These are phyloP conservation scores for Eremophila alpestris DNA, from an alignment of 2,797 vertebrate species.

Conservation along the genomic window DNA sequence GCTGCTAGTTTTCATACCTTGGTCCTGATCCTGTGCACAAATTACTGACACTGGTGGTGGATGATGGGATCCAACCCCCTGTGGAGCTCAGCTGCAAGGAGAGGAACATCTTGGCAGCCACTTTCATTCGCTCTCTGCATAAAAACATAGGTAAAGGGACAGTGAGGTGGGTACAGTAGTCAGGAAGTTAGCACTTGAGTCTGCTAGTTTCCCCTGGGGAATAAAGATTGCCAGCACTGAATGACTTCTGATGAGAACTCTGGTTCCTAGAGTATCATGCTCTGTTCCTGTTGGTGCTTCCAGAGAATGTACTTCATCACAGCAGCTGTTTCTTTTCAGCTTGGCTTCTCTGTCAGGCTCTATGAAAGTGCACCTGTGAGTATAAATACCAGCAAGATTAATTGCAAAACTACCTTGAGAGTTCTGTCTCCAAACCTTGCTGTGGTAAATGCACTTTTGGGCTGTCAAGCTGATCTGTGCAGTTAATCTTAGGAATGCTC, in stretches of 20 bases:
- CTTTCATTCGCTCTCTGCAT: conserved; percentile 97
- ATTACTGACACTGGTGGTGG: conserved; percentile 93
- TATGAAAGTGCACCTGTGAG: not conserved
- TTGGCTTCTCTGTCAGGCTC: not conserved
- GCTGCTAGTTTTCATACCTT: conserved; percentile 91
- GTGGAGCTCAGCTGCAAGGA: conserved; percentile 99
- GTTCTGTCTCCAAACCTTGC: not conserved
- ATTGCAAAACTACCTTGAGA: not conserved
- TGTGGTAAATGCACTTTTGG: not conserved
- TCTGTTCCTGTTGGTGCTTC: not conserved
- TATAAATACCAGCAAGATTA: not conserved
- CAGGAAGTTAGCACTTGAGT: conserved; percentile 1
- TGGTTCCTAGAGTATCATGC: not conserved
- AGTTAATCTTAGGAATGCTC: not conserved
- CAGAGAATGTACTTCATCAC: not conserved
- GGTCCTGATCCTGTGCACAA: conserved; percentile 96
- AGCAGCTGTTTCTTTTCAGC: conserved; percentile 18
- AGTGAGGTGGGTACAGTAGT: not conserved
- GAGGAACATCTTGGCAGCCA: conserved; percentile 97
- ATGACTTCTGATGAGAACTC: not conserved
- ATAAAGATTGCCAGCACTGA: not conserved
- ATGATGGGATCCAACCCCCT: conserved; percentile 97
- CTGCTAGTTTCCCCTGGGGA: not conserved
- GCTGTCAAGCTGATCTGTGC: not conserved
- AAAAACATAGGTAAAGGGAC: conserved; percentile 92